Evolutionary conservation across 2,797 vertebrate genomes (phyloP), one percentile per base, ranked within the genome.

Genomic region (Spheniscus humboldti): DNA sequence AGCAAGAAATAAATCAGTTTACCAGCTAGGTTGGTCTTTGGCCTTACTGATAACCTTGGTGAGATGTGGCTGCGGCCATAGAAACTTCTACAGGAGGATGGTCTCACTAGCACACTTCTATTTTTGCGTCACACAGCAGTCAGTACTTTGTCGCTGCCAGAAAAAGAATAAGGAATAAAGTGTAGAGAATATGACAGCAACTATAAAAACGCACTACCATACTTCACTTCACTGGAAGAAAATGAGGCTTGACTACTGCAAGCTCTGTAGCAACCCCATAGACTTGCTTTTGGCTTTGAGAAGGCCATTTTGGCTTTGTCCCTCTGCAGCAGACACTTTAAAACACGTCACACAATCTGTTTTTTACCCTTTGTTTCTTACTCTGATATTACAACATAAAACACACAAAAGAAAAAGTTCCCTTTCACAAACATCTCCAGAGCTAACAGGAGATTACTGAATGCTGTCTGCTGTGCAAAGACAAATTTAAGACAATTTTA

Each of bases 401-500:
- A 48, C 31, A 72, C 41, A 82, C 13, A 35, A 50, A 72, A 79
- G 20, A 55, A 53, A 64, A 78, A 53, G 12, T 85, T 81, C 35
- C 19, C 47, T 84, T 82, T 56, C 78, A 57, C n/a, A 55, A 92
- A n/a, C 14, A 52, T 37, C 39, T 78, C 43, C 55, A 78, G 72
- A 81, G 62, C 33, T 68, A 74, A 50, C 37, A 60, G 52, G 11
- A 96, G 59, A 57, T 86, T 43, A 33, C 60, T 16, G 17, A 86
- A 62, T 31, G 87, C 75, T 92, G 31, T 59, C 57, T 94, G 69
- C 71, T 73, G 39, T 52, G 43, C 73, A 93, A 96, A 96, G 68
- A 94, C 79, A 95, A 73, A 73, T 94, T 85, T 78, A 73, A 90
- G 67, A 73, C 69, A 71, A 85, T 90, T 93, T 96, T 96, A 96